Evolutionary conservation across 1,140 invertebrate genomes (phyloP).

Genomic region (Luehdorfia chinensis): DNA sequence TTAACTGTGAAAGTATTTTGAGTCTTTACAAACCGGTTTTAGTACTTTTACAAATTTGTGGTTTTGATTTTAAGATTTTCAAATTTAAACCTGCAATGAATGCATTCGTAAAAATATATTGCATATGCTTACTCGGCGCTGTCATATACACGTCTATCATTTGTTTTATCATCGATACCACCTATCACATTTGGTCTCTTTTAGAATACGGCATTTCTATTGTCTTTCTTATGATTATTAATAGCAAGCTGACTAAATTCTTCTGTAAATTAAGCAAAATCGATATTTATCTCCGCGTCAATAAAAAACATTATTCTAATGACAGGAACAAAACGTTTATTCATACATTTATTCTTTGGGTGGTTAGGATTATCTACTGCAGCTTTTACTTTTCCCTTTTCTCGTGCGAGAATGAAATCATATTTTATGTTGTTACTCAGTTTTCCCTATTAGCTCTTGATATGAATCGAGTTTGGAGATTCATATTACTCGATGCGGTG

Average conservation of each 20-base stretch:
- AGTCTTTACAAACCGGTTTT: conserved; percentile 36
- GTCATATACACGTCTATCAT: conserved; percentile 30
- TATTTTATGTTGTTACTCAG: conserved; percentile 36
- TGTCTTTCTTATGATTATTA: conserved; percentile 33
- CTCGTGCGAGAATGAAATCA: conserved; percentile 31
- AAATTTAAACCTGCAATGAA: conserved; percentile 29
- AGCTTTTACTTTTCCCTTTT: conserved; percentile 35
- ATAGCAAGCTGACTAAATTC: conserved; percentile 37
- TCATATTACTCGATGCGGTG: conserved; percentile 43
- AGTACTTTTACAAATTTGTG: conserved; percentile 42
- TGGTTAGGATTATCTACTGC: conserved; percentile 38
- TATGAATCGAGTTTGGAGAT: conserved; percentile 56
- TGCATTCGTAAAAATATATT: conserved; percentile 33
- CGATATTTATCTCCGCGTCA: conserved; percentile 46
- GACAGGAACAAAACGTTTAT: conserved; percentile 32
- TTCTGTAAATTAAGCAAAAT: conserved; percentile 35
- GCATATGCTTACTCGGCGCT: conserved; percentile 30
- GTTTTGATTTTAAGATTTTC: conserved; percentile 49
- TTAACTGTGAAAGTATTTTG: conserved; percentile 22
- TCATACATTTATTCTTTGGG: conserved; percentile 31
- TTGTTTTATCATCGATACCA: conserved; percentile 33
- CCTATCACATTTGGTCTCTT: conserved; percentile 44
- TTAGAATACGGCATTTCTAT: conserved; percentile 47
- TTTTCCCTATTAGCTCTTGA: conserved; percentile 49
- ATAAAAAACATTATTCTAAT: conserved; percentile 27